Base-by-base conservation (phyloP, 1,140 invertebrate species). In the Geopemphigus sp. region DNA sequence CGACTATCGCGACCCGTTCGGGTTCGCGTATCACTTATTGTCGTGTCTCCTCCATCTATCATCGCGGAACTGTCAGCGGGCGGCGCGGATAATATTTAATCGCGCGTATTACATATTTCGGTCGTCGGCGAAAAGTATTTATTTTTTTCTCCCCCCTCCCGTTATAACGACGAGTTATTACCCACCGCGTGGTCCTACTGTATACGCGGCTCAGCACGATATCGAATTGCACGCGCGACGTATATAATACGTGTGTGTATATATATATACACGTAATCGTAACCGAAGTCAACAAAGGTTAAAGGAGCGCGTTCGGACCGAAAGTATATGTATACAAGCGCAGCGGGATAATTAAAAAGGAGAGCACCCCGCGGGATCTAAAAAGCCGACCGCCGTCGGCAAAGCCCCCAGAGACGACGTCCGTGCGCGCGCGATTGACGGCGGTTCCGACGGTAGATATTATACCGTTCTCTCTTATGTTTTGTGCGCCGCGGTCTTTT, bases 201-300 rank as follows among this genome's bases (percentile, higher is more conserved):
- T n/a, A n/a, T n/a, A n/a, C n/a, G n/a, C n/a, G 8, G 64, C 64
- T 45, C 64, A 68, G 64, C 64, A 68, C 39, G 64, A 68, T 24
- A 47, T 47, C 64, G 39, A 47, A 68, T 24, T 22, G 2, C n/a
- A 5, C 12, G 12, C 32, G 39, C 17, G 17, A 6, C 15, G 2
- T 15, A 26, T 24, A 29, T 26, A 19, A 54, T 6, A 59, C 14
- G 15, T 24, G 15, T 15, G 15, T 56, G 10, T 56, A 56, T 2
- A 56, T 56, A 56, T 56, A 24, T 57, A 24, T 4, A 57, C 22
- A 12, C 14, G n/a, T 8, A n/a, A n/a, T 45, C 8, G n/a, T 17
- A 47, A 68, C 64, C 32, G 39, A 47, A 68, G 64, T 68, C n/a
- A 47, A 68, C 64, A 68, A 47, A 68, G 64, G 64, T 68, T 68